Conservation (phyloP, 2,888 invertebrate species). For the Frankliniella intonsa region DNA sequence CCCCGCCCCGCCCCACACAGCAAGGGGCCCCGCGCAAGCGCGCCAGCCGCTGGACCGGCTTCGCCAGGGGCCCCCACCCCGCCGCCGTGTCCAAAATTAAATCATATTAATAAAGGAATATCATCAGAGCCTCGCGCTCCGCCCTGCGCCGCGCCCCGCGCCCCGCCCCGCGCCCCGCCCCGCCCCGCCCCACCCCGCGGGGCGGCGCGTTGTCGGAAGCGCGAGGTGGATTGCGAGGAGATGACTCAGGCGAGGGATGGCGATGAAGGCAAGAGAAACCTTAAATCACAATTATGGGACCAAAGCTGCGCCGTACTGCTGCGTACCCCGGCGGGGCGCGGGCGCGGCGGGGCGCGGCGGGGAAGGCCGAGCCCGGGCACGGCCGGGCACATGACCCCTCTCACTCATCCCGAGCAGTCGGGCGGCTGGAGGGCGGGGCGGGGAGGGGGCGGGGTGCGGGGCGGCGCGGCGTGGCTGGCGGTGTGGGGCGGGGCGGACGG, state of each 20-base stretch:
- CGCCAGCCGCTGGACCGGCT: too few species aligned
- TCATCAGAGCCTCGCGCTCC: neutral
- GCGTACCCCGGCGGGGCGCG: too few species aligned
- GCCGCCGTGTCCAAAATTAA: neutral
- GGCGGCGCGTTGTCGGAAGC: neutral
- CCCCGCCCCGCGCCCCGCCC: neutral
- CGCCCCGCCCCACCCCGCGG: neutral
- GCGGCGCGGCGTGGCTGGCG: slow-evolving; percentile 7
- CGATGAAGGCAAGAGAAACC: neutral
- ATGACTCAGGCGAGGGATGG: neutral
- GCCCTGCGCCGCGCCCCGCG: neutral
- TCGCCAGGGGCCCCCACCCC: neutral
- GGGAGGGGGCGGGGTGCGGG: neutral
- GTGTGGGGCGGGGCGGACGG: neutral
- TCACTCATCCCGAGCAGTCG: too few species aligned
- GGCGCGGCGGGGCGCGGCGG: too few species aligned
- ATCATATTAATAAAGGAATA: slow-evolving; percentile 1
- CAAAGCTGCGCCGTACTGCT: too few species aligned
- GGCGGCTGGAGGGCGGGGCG: too few species aligned
- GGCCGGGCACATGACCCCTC: too few species aligned
- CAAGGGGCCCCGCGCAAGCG: too few species aligned
- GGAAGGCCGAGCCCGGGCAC: too few species aligned
- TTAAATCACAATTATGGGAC: neutral
- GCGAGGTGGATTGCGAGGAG: neutral
- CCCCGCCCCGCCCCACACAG: too few species aligned